These are phyloP conservation scores for Dicroscelio sp. DNA, from an alignment of 2,888 invertebrate genomes.

Conservation along the genomic window DNA sequence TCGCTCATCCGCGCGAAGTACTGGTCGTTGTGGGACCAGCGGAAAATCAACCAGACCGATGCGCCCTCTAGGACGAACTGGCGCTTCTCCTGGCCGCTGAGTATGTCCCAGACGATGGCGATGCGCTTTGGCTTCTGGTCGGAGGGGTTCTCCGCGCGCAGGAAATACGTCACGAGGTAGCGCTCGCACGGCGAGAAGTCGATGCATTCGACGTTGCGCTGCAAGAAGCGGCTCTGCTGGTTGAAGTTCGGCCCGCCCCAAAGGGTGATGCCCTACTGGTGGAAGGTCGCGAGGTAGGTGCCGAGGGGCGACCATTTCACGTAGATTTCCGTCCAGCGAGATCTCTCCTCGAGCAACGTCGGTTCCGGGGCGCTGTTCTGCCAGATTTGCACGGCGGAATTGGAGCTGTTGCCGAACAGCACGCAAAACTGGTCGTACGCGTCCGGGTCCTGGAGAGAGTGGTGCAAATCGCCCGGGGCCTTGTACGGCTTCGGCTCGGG, in stretches of 20 bases:
- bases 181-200: constrained; percentile 99
- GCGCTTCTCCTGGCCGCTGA: constrained; percentile 98
- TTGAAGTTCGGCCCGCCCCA: constrained; percentile 99
- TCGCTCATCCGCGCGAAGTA: constrained; percentile 97
- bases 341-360: constrained; percentile 95
- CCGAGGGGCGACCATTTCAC: constrained; percentile 99
- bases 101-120: constrained; percentile 99
- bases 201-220: constrained; percentile 97
- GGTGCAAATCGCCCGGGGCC: constrained; percentile 98
- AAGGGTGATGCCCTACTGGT: constrained; percentile 98
- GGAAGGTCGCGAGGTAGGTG: constrained; percentile 99
- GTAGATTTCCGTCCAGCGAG: constrained; percentile 98
- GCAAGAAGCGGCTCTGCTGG: constrained; percentile 98
- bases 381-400: constrained; percentile 96
- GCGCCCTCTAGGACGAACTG: constrained; percentile 97
- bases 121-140: constrained; percentile 96
- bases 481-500: constrained; percentile 97
- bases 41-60: constrained; percentile 98
- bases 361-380: constrained; percentile 98
- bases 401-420: constrained; percentile 95
- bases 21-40: constrained; percentile 99
- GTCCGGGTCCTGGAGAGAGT: constrained; percentile 98
- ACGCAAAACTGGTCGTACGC: constrained; percentile 99
- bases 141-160: constrained; percentile 94
- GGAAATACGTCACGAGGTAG: constrained; percentile 98